phyloP scores from a whole-genome alignment of 2,113 vertebrate species.

The Odontophorus gujanensis region DNA sequence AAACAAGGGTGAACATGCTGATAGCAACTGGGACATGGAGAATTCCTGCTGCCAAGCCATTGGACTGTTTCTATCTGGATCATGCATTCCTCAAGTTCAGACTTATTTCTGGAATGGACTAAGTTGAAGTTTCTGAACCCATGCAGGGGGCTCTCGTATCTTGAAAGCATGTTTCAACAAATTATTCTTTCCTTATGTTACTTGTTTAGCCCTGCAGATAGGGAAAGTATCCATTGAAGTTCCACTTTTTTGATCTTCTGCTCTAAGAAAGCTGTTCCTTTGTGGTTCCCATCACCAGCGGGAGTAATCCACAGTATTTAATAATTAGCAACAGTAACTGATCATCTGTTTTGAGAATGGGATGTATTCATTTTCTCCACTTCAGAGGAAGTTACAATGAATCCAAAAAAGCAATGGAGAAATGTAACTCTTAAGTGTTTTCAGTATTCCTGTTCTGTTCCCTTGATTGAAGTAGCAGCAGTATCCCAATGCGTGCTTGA shows the following conservation, averaged over 20 bases:
- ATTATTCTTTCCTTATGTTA: not conserved
- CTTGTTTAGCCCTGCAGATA: not conserved
- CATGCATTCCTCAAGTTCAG: not conserved
- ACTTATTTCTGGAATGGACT: not conserved
- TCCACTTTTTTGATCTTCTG: not conserved
- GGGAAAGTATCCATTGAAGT: not conserved
- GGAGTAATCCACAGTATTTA: not conserved
- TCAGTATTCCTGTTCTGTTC: not conserved
- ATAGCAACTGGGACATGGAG: not conserved
- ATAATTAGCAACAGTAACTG: not conserved
- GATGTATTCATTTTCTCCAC: not conserved
- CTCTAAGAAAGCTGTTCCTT: not conserved
- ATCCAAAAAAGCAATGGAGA: not conserved
- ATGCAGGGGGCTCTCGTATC: not conserved
- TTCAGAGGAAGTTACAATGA: not conserved
- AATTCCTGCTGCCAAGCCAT: not conserved
- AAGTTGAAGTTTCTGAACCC: not conserved
- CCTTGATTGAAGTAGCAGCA: not conserved
- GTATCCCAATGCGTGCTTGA: not conserved
- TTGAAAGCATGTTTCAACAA: not conserved
- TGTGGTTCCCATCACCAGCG: not conserved
- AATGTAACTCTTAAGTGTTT: fast-evolving
- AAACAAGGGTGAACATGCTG: not conserved
- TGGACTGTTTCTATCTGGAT: not conserved
- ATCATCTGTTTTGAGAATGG: not conserved